Conservation (phyloP, 2,888 invertebrate species). For the Drosophila vallismaia region DNA sequence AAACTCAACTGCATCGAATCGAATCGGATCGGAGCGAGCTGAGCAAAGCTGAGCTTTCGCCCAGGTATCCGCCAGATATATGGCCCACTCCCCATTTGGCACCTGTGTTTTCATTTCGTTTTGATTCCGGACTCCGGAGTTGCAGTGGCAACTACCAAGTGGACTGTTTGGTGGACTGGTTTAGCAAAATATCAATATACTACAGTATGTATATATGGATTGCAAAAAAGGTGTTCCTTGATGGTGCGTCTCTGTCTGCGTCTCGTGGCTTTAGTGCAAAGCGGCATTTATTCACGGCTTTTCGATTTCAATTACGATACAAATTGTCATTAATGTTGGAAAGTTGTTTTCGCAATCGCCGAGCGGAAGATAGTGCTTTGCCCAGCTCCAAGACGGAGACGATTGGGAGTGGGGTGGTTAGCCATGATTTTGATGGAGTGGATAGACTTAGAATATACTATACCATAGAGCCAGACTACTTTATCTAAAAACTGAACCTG, state of each 20-base stretch:
- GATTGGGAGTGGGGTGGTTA: conserved; percentile 4
- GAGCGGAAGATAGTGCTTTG: conserved; percentile 24
- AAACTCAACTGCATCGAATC: conserved; percentile 2
- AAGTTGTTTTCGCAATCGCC: conserved; percentile 66
- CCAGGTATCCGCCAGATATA: conserved; percentile 14
- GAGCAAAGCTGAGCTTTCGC: conserved; percentile 62
- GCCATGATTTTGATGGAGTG: conserved; percentile 72
- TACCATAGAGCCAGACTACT: conserved; percentile 22
- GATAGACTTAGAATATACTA: conserved; percentile 40
- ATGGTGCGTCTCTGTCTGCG: conserved; percentile 55
- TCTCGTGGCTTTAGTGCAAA: conserved; percentile 68
- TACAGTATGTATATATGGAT: too few species aligned
- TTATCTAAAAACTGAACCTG: conserved; percentile 58
- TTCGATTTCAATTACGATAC: conserved; percentile 79
- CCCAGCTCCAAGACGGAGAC: not conserved
- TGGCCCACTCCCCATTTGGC: conserved; percentile 40
- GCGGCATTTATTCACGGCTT: conserved; percentile 80
- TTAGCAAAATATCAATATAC: conserved; percentile 33
- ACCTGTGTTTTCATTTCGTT: conserved; percentile 26
- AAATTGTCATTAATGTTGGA: conserved; percentile 80
- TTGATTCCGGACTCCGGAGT: conserved; percentile 1
- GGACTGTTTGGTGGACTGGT: conserved; percentile 63
- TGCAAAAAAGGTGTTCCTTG: conserved; percentile 65
- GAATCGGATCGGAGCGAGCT: conserved; percentile 5
- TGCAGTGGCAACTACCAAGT: conserved; percentile 52